Base-by-base conservation (phyloP, 2,888 invertebrate species). In the Apamea crenata region DNA sequence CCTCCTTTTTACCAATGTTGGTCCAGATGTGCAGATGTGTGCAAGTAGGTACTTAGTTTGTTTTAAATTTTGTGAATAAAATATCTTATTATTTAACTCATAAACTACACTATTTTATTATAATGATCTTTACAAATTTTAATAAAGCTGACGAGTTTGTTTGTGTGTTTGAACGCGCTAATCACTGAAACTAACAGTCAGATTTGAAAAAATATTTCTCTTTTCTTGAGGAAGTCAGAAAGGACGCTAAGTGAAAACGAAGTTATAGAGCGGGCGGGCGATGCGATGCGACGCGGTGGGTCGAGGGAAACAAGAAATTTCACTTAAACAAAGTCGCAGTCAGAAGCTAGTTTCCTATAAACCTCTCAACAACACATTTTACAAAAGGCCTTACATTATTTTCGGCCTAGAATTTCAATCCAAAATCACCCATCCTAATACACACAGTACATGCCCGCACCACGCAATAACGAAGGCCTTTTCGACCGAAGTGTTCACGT, bases 401-500 rank as follows among this genome's bases (percentile, higher is more conserved):
- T n/a, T 67, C 25, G 25, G 18, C 44, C 14, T 16, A 67, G 1
- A 74, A 65, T 67, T 61, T 36, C 25, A 68, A 36, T 56, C 29
- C 1, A 68, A 77, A 69, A 59, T 59, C 56, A 36, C n/a, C 66
- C 21, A 73, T 32, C n/a, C 40, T 5, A 25, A n/a, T 8, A 59
- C n/a, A 68, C 14, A 61, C 32, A n/a, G 29, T 32, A 50, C 69
- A 21, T 0, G 21, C 7, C 12, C 56, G 63, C 40, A 63, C 40
- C 72, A 67, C 50, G 50, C 50, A 74, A 74, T 72, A 74, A 73
- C 47, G 29, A 32, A 47, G 56, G 44, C 61, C 53, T 73, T 82
- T 72, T 77, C 32, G 69, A 71, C 70, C 73, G 29, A 67, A 76
- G 70, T 61, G 56, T 74, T 82, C 83, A 85, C 87, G 78, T 87